A percentile compares a stretch with the other conserved stretches of the same genome.
Evolutionary conservation across 2,797 vertebrate species (phyloP).

Genomic region (Cephalopachus bancanus): DNA sequence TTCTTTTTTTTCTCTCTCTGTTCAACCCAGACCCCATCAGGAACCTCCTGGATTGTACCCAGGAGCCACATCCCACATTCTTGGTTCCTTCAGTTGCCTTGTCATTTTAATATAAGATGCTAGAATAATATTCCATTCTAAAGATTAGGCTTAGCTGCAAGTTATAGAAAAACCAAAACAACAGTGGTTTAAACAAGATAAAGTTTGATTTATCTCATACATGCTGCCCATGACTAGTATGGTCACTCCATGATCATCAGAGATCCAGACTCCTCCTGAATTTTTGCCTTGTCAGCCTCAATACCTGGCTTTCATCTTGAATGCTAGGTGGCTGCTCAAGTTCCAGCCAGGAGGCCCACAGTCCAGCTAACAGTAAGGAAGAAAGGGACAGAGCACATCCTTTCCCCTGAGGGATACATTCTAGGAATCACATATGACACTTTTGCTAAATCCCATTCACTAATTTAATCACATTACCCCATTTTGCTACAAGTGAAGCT

Average conservation of each 20-base stretch:
- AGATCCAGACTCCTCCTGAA: neutral
- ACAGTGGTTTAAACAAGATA: neutral
- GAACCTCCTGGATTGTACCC: neutral
- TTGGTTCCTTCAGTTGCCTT: neutral
- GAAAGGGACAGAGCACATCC: neutral
- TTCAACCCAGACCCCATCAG: neutral
- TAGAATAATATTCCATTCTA: neutral
- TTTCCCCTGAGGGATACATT: neutral
- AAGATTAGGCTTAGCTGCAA: constrained; percentile 38
- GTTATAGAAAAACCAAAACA: neutral
- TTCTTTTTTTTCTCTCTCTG: neutral
- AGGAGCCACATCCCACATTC: neutral
- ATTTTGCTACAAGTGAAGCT: neutral
- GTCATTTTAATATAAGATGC: neutral
- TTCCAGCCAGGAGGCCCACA: neutral
- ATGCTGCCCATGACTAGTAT: neutral
- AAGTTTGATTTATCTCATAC: neutral
- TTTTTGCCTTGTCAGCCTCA: neutral
- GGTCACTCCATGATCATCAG: neutral
- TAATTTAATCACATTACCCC: neutral
- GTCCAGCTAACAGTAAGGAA: neutral
- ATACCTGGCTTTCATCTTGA: neutral
- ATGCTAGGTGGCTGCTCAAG: neutral
- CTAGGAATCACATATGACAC: neutral
- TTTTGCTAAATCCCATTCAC: neutral